phyloP scores from a whole-genome alignment of 1,140 invertebrate genomes.

The Drosophila bocki region DNA sequence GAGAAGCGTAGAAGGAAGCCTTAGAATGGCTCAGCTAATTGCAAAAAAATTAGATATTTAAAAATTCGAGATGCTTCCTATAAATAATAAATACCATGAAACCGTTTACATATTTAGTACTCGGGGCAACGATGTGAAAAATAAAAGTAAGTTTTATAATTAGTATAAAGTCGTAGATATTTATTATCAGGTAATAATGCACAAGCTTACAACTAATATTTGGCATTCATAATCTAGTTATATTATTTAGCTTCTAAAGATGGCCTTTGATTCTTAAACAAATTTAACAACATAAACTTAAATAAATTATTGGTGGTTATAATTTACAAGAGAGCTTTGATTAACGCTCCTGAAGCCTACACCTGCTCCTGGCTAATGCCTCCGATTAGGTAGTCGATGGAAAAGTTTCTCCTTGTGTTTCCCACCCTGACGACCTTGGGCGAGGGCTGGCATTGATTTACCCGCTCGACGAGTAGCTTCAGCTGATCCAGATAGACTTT shows the following conservation, averaged over 20 bases:
- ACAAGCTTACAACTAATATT: neutral
- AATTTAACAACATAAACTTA: slow-evolving; percentile 15
- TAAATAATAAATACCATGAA: neutral
- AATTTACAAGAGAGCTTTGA: slow-evolving; percentile 30
- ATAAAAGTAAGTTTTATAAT: neutral
- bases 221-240: neutral
- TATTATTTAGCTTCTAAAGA: neutral
- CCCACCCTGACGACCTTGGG: neutral
- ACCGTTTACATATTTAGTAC: neutral
- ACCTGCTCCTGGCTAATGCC: slow-evolving; percentile 37
- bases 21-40: no score
- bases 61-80: no score
- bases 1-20: no score
- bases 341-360: neutral
- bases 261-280: slow-evolving; percentile 32
- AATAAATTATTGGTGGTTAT: neutral
- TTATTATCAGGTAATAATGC: neutral
- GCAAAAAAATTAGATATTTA: no score
- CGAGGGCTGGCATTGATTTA: neutral
- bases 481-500: slow-evolving; percentile 68
- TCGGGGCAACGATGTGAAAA: neutral
- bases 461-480: slow-evolving; percentile 42
- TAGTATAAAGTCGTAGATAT: neutral
- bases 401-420: slow-evolving; percentile 54
- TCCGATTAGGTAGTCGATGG: slow-evolving; percentile 68